Base-by-base conservation (phyloP, 2,113 vertebrate species). In the Thoracochromis brauschi region DNA sequence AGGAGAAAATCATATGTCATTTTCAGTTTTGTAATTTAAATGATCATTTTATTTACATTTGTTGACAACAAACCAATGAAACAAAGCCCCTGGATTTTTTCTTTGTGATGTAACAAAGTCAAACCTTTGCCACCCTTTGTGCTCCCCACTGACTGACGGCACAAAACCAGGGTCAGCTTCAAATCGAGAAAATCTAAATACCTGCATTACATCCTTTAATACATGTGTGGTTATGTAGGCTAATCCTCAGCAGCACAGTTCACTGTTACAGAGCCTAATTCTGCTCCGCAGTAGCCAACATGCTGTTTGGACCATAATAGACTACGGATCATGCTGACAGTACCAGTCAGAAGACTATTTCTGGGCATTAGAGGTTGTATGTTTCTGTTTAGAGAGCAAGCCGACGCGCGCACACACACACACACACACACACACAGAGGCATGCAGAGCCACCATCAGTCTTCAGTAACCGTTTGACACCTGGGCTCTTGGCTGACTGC, bases 391-490 rank as follows among this genome's bases (percentile, higher is more conserved):
- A 82, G 40, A 63, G 75, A 84, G 26, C 60, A 13, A 31, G 49
- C 24, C 26, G 8, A 53, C 3, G 12, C 35, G 9, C 26, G 12
- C 35, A 8, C 26, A 6, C 75, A 58, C 55, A 58, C 53, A 55
- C 53, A 26, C n/a, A 55, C 35, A 83, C 29, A 24, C 49, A 78
- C 47, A 29, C n/a, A 55, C 35, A 83, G n/a, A 78, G 13, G 40
- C 21, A 47, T 47, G 40, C 38, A 24, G 49, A 65, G 82, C 87
- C 3, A 17, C 91, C 92, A 95, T 95, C 91, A 85, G 90, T 95
- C 95, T 94, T 93, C 90, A 38, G 91, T 93, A 91, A 87, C 21
- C 3, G 4, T 84, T 84, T 95, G 94, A 94, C 95, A 94, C 85
- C 80, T 73, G 35, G 82, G 80, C 47, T 91, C 81, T 53, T 88